Evolutionary conservation across 2,888 invertebrate genomes (phyloP).

Genomic region (Oithona nana): DNA sequence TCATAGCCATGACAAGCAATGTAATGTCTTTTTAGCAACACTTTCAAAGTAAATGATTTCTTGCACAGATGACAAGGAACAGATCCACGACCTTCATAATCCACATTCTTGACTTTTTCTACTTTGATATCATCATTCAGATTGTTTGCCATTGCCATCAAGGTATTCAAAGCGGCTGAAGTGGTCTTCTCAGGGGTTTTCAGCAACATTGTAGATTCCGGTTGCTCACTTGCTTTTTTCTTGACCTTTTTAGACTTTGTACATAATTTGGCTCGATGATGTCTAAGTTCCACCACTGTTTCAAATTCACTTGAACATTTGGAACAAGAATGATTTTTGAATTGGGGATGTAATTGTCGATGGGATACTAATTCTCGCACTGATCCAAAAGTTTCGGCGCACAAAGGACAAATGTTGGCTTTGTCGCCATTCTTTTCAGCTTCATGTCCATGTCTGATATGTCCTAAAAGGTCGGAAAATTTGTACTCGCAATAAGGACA

Average conservation of each 20-base stretch:
- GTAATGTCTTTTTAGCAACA: slow-evolving; percentile 4
- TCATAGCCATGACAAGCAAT: slow-evolving; percentile 5
- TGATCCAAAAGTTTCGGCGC: background rate
- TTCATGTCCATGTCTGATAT: slow-evolving; percentile 11
- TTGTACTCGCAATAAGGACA: slow-evolving; percentile 11
- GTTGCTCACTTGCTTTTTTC: background rate
- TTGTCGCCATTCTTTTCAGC: background rate
- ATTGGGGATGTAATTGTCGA: slow-evolving; percentile 7
- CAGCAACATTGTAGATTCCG: no score
- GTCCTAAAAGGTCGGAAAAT: slow-evolving; percentile 10
- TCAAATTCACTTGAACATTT: slow-evolving; percentile 7
- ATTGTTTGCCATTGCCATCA: background rate
- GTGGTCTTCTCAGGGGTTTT: background rate
- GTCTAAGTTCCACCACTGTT: slow-evolving; percentile 3
- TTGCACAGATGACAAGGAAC: slow-evolving; percentile 10
- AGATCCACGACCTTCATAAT: slow-evolving; percentile 13
- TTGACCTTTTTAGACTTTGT: background rate
- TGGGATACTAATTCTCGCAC: slow-evolving; percentile 9
- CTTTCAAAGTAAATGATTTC: slow-evolving; percentile 6
- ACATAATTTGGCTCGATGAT: background rate
- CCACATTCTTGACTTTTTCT: background rate
- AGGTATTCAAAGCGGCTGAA: background rate
- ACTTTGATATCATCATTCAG: background rate
- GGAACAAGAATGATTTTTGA: slow-evolving; percentile 8
- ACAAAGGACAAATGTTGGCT: slow-evolving; percentile 1